Evolutionary conservation across 2,888 invertebrate genomes (phyloP), one percentile per base, ranked within the genome.

Genomic region (Spodoptera exigua): DNA sequence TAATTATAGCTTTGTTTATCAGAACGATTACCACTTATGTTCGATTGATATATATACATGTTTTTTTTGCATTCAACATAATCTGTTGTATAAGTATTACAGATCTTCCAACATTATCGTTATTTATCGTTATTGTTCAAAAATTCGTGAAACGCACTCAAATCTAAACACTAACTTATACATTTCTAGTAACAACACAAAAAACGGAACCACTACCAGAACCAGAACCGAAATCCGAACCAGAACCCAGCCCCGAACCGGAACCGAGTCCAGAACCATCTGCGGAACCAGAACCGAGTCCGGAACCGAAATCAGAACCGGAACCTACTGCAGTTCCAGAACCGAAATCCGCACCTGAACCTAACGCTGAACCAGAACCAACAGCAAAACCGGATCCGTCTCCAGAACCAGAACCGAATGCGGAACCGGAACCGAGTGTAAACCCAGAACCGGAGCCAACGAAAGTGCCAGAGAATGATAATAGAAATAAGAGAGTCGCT

Each of bases 401-500:
- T 62, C 82, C 79, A 0, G 76, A 81, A 46, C 76, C 88, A 0
- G 84, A 89, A 71, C 83, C 91, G 0, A 66, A 59, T 32, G 53
- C 84, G 0, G 71, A 75, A 92, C 75, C 82, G 2, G 89, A 88
- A 74, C 83, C 93, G 0, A 87, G 86, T 49, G 81, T 14, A 34
- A 14, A 17, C 7, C 45, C 89, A 32, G 88, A 89, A 71, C 85
- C 91, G 12, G 89, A 94, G 74, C 88, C 95, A 0, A 82, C 83
- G 11, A 79, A 83, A 66, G 67, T 62, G 5, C 70, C 78, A 5
- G 81, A 81, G 43, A 88, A 82, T 62, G 91, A 92, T 41, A 91
- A 90, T 55, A 88, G 93, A 55, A 95, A 95, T 35, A 95, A 96
- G 65, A 89, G 95, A 44, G 95, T 95, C 0, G 95, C 95, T 0